Percentiles rank a stretch among this genome's conserved stretches.
Conservation (phyloP, 2,113 vertebrate genomes). For the Zosterops japonicus region DNA sequence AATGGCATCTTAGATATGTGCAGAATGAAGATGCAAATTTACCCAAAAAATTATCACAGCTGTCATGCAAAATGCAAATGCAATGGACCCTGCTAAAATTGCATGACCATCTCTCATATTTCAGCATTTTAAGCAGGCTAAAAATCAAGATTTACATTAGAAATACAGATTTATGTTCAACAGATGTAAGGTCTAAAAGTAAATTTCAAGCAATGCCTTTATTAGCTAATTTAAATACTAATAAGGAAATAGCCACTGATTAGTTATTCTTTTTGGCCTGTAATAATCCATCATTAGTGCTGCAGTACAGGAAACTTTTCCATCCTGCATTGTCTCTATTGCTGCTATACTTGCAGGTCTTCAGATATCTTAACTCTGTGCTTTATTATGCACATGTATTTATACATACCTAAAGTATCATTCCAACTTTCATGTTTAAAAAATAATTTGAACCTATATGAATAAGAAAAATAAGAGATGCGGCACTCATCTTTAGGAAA, state of each 20-base stretch:
- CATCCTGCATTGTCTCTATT: background rate
- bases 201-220: background rate
- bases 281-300: background rate
- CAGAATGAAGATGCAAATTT: background rate
- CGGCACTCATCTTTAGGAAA: background rate
- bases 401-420: background rate
- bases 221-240: background rate
- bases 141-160: constrained; percentile 1
- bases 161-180: background rate
- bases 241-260: background rate
- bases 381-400: background rate
- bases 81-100: background rate
- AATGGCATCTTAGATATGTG: background rate
- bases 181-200: background rate
- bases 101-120: background rate
- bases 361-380: background rate
- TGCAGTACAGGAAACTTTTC: background rate
- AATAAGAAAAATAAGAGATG: background rate
- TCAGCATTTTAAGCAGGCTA: background rate
- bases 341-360: background rate
- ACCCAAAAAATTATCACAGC: background rate
- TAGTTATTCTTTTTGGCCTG: background rate
- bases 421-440: background rate
- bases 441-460: background rate
- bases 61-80: constrained; percentile 8